Percentiles rank a stretch among this genome's conserved stretches.
These are phyloP conservation scores for Drosophila pseudoobscura DNA, from an alignment of 1,140 invertebrate species.

Conservation along the genomic window DNA sequence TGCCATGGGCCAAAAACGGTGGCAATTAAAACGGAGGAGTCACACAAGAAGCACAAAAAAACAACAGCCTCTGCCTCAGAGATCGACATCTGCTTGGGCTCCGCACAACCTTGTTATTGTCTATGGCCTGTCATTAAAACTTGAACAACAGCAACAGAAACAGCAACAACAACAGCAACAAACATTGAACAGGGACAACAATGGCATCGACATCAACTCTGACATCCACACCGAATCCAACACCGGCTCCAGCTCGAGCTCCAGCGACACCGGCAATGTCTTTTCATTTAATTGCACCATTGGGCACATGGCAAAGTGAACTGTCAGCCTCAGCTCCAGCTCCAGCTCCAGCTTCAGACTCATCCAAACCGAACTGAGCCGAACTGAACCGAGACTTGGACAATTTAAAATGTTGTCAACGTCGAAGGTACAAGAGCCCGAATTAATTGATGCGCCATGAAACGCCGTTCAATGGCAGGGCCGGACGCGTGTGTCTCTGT, in stretches of 20 bases:
- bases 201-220: conserved; percentile 4
- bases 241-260: no score
- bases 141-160: conserved; percentile 7
- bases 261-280: conserved; percentile 26
- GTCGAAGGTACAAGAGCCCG: conserved; percentile 19
- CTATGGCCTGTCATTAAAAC: conserved; percentile 56
- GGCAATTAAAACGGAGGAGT: conserved; percentile 43
- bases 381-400: no score
- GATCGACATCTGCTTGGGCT: conserved; percentile 22
- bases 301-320: conserved; percentile 41
- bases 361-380: no score
- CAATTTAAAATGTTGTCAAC: conserved; percentile 35
- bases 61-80: conserved; percentile 8
- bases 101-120: conserved; percentile 56
- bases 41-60: background rate
- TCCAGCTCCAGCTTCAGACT: no score
- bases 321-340: conserved; percentile 14
- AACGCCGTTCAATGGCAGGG: conserved; percentile 37
- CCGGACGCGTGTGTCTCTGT: background rate
- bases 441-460: conserved; percentile 43
- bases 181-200: conserved; percentile 29
- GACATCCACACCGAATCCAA: conserved; percentile 27
- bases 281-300: conserved; percentile 61
- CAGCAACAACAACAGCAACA: conserved; percentile 9
- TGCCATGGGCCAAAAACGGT: conserved; percentile 23